Percentiles rank a stretch among this genome's conserved stretches.
Conservation (phyloP, 1,140 invertebrate genomes). For the Sinonovacula constricta region DNA sequence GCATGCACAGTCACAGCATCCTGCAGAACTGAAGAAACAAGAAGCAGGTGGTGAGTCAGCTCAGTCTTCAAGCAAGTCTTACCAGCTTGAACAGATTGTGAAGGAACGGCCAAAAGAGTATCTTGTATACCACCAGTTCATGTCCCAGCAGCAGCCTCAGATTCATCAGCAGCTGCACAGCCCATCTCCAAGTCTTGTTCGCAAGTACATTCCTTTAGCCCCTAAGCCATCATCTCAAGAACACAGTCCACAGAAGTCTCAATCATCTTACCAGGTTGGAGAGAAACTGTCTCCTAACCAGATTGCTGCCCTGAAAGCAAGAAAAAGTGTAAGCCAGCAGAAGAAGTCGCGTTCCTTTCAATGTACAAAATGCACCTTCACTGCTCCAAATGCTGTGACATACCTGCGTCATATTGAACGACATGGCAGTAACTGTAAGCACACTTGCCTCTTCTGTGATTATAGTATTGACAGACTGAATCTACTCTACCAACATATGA, state of each 20-base stretch:
- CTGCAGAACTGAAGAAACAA: slow-evolving; percentile 65
- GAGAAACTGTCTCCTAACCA: slow-evolving; percentile 26
- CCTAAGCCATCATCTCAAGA: slow-evolving; percentile 17
- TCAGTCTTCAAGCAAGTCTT: slow-evolving; percentile 21
- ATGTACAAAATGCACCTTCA: slow-evolving; percentile 75
- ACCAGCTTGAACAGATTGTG: slow-evolving; percentile 45
- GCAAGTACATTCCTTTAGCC: slow-evolving; percentile 32
- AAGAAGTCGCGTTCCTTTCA: slow-evolving; percentile 65
- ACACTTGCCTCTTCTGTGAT: slow-evolving; percentile 73
- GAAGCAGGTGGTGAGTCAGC: slow-evolving; percentile 59
- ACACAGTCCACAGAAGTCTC: background rate
- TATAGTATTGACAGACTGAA: slow-evolving; percentile 74
- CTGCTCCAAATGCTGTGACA: slow-evolving; percentile 67
- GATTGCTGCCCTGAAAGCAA: slow-evolving; percentile 24
- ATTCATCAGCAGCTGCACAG: slow-evolving; percentile 47
- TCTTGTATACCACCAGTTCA: slow-evolving; percentile 46
- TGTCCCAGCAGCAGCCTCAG: slow-evolving; percentile 46
- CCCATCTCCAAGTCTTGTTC: slow-evolving; percentile 21
- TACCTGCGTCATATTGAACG: slow-evolving; percentile 71
- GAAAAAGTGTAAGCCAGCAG: slow-evolving; percentile 56
- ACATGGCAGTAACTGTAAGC: slow-evolving; percentile 71
- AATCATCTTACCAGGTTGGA: background rate
- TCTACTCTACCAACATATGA: slow-evolving; percentile 72
- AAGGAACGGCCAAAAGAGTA: slow-evolving; percentile 49
- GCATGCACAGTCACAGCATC: slow-evolving; percentile 68